Evolutionary conservation across 2,113 vertebrate genomes (phyloP).

Genomic region (Callionymus lyra): DNA sequence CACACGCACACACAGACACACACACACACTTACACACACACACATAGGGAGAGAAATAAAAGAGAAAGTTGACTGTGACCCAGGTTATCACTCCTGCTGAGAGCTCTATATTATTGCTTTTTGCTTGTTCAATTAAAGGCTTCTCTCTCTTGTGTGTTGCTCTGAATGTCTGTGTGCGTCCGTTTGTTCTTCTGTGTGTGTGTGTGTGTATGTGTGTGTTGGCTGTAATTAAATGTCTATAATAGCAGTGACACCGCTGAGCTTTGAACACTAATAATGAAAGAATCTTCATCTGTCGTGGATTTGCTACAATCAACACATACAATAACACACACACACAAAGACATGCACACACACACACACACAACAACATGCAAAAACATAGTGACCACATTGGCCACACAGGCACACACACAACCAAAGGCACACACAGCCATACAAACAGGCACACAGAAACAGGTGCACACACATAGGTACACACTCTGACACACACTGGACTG

Average conservation of each 20-base stretch:
- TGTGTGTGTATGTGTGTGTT: conserved; percentile 12
- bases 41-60: conserved; percentile 10
- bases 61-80: conserved; percentile 1
- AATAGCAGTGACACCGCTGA: conserved; percentile 42
- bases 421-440: no score
- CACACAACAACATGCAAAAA: no score
- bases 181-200: not conserved
- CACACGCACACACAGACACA: not conserved
- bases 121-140: conserved; percentile 38
- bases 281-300: conserved; percentile 48
- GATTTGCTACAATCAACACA: conserved; percentile 3
- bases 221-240: conserved; percentile 57
- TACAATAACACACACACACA: not conserved
- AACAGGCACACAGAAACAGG: no score
- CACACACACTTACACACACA: conserved; percentile 8
- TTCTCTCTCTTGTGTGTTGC: conserved; percentile 11
- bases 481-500: no score
- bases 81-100: not conserved
- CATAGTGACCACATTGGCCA: no score
- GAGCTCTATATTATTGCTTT: conserved; percentile 51
- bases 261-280: conserved; percentile 54
- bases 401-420: no score
- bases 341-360: not conserved
- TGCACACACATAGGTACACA: no score
- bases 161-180: no score